Conservation (phyloP, 92 coral and sea anemone genomes). For the Isaurus tuberculatus region DNA sequence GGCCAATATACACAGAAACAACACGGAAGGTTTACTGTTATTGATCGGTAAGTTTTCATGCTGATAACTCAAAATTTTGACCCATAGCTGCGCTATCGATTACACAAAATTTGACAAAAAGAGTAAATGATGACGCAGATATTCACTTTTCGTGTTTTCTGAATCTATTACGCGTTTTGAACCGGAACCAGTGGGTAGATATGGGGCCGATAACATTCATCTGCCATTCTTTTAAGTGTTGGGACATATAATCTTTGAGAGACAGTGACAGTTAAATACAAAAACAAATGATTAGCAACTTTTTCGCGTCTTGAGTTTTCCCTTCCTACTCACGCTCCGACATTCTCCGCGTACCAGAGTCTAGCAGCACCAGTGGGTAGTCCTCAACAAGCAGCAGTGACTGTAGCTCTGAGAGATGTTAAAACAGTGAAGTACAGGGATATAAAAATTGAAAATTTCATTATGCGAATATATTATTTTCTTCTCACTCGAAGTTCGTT, state of each 20-base stretch:
- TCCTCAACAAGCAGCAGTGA: background rate
- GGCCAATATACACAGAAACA: slow-evolving; percentile 18
- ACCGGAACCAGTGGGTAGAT: slow-evolving; percentile 36
- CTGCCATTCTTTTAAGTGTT: slow-evolving; percentile 22
- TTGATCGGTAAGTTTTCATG: background rate
- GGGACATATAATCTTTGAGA: background rate
- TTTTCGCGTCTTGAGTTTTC: slow-evolving; percentile 28
- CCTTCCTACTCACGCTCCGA: slow-evolving; percentile 10
- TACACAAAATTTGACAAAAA: background rate
- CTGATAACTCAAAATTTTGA: background rate
- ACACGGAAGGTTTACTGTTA: background rate
- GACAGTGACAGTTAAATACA: slow-evolving; percentile 17
- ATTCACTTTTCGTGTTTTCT: slow-evolving; percentile 23
- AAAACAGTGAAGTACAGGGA: no score
- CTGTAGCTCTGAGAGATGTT: background rate
- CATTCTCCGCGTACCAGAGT: slow-evolving; percentile 31
- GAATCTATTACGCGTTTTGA: slow-evolving; percentile 16
- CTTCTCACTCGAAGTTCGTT: background rate
- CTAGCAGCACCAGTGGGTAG: no score
- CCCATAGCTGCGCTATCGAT: background rate
- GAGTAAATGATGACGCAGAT: background rate
- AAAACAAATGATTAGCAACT: slow-evolving; percentile 45
- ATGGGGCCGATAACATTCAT: slow-evolving; percentile 33
- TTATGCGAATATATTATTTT: background rate
- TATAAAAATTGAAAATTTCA: no score